Conservation (phyloP, 2,113 vertebrate genomes). For the Hyaena hyaena region DNA sequence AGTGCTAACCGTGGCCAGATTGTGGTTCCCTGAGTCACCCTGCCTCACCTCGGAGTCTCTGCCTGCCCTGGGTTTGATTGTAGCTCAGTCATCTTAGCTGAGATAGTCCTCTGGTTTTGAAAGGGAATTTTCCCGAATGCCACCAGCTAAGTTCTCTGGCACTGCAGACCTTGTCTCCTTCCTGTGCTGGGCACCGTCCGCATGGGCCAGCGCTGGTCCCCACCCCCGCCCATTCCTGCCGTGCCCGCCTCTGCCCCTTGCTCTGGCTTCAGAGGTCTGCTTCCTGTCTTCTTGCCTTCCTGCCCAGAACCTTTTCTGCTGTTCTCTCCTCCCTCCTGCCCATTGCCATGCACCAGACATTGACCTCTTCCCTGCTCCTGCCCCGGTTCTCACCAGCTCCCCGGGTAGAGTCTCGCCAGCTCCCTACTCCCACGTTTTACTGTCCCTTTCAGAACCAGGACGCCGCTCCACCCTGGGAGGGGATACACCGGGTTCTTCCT, state of each 20-base stretch:
- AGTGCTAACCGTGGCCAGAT: not conserved
- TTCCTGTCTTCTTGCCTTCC: not conserved
- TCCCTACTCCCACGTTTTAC: too few species aligned
- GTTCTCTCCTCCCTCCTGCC: not conserved
- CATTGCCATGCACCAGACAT: too few species aligned
- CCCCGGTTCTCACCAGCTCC: not conserved
- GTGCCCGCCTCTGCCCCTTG: not conserved
- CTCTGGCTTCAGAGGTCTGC: not conserved
- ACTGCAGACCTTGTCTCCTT: not conserved
- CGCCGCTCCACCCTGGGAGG: not conserved
- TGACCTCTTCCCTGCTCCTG: not conserved
- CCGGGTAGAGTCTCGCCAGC: not conserved
- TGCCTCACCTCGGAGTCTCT: not conserved
- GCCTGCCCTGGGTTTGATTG: not conserved
- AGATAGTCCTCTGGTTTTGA: constrained; percentile 61
- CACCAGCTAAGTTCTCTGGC: not conserved
- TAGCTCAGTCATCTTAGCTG: constrained; percentile 20
- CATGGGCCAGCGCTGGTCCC: rapidly evolving
- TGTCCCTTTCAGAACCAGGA: not conserved
- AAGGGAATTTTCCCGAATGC: constrained; percentile 56
- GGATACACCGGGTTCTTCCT: not conserved
- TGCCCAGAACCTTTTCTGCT: not conserved
- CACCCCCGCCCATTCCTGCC: not conserved
- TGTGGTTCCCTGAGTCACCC: constrained; percentile 12
- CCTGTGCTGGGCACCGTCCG: not conserved